Percentiles rank a stretch among this genome's conserved stretches.
Conservation (phyloP, 2,797 vertebrate genomes). For the Accipiter minullus region DNA sequence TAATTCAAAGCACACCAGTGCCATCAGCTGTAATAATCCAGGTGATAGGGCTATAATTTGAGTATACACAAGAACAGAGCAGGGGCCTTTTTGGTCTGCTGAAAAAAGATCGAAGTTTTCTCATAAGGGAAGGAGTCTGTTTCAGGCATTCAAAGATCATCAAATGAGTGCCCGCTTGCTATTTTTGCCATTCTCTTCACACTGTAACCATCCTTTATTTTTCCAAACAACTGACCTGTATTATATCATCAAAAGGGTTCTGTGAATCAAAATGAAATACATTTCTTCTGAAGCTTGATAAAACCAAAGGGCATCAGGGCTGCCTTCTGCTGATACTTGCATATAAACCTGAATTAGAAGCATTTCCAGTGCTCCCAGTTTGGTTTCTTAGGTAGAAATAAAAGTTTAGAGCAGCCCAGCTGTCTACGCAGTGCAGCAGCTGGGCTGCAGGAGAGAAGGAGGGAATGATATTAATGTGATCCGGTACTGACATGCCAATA, state of each 20-base stretch:
- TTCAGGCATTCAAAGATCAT: neutral
- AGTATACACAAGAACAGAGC: neutral
- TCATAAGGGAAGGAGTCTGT: neutral
- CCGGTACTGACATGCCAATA: conserved; percentile 2
- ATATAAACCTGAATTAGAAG: conserved; percentile 10
- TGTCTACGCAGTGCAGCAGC: neutral
- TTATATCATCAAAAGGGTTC: neutral
- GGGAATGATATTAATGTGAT: conserved; percentile 39
- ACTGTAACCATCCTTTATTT: neutral
- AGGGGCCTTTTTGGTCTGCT: neutral
- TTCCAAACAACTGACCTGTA: neutral
- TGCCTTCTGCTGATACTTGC: neutral
- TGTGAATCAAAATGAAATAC: conserved; percentile 12
- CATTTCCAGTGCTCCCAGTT: conserved; percentile 26
- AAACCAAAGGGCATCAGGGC: neutral
- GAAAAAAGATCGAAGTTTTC: neutral
- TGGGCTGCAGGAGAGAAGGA: conserved; percentile 4
- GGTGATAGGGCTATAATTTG: neutral
- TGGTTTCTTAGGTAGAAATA: conserved; percentile 20
- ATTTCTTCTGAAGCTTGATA: neutral
- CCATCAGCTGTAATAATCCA: neutral
- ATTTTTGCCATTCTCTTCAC: neutral
- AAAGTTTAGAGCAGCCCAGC: conserved; percentile 4
- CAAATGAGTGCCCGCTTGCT: neutral
- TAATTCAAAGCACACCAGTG: neutral